Base-by-base conservation (phyloP, 2,888 invertebrate genomes). In the Nymphalis polychloros region DNA sequence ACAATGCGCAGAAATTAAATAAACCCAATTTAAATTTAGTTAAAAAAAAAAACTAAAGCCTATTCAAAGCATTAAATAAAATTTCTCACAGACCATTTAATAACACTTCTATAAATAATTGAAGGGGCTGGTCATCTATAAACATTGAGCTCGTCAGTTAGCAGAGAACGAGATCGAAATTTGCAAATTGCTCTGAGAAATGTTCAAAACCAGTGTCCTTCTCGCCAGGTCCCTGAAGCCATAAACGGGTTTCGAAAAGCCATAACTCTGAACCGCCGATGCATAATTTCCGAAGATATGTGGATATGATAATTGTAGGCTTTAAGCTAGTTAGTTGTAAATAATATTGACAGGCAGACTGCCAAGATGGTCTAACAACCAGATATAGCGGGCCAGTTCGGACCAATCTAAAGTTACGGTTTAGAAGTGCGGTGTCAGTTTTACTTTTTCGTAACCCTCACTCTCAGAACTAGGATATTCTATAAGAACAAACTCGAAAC, bases 241-340 rank as follows among this genome's bases (percentile, higher is more conserved):
- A 76, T 78, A 80, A 31, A 81, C 81, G 72, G 79, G 80, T 80
- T 81, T 71, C 61, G 70, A 74, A 57, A 57, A 74, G 74, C 77
- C 76, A 77, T 80, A 80, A 78, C 78, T 79, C 76, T 72, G 70
- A 69, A 69, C 64, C 74, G 79, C 74, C 71, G 79, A 86, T 78
- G 78, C 81, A 85, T 84, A 84, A 86, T 77, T 76, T 75, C 13
- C 59, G 67, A 65, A 69, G 76, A 77, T 75, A 31, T 73, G 74
- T 69, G 73, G 75, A 79, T 75, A 72, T 69, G 79, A 78, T 78
- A 77, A 78, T 77, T 77, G 74, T 71, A 72, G 31, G 31, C 31
- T 55, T 20, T 20, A 55, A 55, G 41, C 52, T 52, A 4, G 52
- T 52, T 52, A 23, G 52, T 13, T 52, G 47, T 13, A 53, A 20